Conservation (phyloP, 64 coral and sea anemone species). For the Stichodactyla mertensii region DNA sequence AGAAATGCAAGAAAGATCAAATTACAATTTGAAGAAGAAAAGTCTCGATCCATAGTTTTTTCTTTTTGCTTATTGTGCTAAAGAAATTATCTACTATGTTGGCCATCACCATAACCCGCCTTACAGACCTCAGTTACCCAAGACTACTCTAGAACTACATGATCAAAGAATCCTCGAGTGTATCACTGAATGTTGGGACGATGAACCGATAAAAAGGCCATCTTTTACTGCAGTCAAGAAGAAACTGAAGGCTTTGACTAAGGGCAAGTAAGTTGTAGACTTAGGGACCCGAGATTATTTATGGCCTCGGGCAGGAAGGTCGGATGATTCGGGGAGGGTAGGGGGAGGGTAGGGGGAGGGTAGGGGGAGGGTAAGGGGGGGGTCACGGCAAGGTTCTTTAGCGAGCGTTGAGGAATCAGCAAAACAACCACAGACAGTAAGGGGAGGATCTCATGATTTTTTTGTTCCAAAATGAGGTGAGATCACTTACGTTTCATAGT, state of each 20-base stretch:
- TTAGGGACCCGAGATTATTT: too few species aligned
- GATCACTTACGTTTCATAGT: too few species aligned
- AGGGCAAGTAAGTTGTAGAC: slow-evolving; percentile 27
- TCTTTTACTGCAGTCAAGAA: slow-evolving; percentile 24
- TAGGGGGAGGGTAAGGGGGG: too few species aligned
- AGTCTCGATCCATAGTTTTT: neutral
- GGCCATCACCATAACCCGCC: neutral
- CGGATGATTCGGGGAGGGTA: too few species aligned
- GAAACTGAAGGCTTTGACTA: slow-evolving; percentile 10
- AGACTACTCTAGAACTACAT: slow-evolving; percentile 23
- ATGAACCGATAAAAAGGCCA: slow-evolving; percentile 28
- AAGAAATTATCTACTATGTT: neutral
- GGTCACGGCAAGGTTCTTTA: too few species aligned
- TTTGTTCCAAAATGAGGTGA: too few species aligned
- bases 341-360: too few species aligned
- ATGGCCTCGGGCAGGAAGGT: too few species aligned
- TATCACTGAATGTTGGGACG: slow-evolving; percentile 29
- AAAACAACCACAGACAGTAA: too few species aligned
- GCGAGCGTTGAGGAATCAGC: too few species aligned
- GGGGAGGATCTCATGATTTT: too few species aligned
- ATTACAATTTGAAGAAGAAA: neutral
- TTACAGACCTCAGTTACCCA: slow-evolving; percentile 7
- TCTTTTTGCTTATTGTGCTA: neutral
- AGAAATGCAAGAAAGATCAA: neutral
- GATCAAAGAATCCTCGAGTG: slow-evolving; percentile 22